Evolutionary conservation across 92 coral and sea anemone species (phyloP).

Genomic region (Porites evermanni): DNA sequence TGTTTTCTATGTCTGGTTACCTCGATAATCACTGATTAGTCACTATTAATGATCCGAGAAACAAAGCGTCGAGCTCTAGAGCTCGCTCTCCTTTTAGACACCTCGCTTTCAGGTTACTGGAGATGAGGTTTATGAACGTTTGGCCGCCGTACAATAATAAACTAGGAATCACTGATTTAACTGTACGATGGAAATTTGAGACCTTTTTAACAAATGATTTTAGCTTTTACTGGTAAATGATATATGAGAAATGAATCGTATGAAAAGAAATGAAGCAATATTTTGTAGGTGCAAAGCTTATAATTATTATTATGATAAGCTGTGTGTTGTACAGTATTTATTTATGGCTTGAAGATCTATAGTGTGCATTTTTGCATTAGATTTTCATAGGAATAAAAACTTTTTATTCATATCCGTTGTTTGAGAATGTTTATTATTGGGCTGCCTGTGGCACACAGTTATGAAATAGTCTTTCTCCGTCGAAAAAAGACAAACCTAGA

Average conservation of each 20-base stretch:
- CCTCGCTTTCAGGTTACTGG: background rate
- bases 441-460: no score
- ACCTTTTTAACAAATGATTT: background rate
- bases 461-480: no score
- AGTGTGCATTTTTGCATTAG: constrained; percentile 29
- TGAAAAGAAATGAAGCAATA: background rate
- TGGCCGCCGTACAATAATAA: background rate
- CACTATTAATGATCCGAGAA: background rate
- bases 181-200: background rate
- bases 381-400: constrained; percentile 23
- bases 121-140: background rate
- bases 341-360: constrained; percentile 3
- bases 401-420: constrained; percentile 10
- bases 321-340: constrained; percentile 50
- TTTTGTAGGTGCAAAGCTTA: background rate
- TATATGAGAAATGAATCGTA: background rate
- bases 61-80: background rate
- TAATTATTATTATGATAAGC: background rate
- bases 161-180: background rate
- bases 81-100: no score
- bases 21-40: background rate
- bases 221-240: background rate
- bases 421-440: background rate
- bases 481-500: background rate
- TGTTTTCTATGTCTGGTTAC: background rate